phyloP scores from a whole-genome alignment of 2,113 vertebrate species.

The Penelope pileata region DNA sequence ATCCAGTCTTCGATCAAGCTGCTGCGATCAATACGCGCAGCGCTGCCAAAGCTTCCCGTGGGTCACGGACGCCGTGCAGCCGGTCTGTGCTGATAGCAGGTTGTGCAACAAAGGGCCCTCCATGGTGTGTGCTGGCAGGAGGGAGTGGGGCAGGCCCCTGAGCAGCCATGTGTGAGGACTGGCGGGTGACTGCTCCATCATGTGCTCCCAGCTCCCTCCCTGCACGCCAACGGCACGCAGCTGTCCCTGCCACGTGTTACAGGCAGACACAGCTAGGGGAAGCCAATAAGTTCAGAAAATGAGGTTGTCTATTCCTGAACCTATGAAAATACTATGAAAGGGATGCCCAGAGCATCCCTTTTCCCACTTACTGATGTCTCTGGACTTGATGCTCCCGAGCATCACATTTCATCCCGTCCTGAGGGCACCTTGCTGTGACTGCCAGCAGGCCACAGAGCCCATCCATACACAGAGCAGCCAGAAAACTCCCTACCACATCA shows the following conservation, averaged over 20 bases:
- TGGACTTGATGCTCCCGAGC: background rate
- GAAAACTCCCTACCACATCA: background rate
- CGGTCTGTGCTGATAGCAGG: conserved; percentile 14
- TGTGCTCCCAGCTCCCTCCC: background rate
- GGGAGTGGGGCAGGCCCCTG: conserved; percentile 14
- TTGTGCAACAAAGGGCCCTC: conserved; percentile 24
- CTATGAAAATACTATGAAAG: background rate
- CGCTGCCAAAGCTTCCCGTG: conserved; percentile 8
- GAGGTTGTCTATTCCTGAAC: background rate
- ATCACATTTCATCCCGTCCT: background rate
- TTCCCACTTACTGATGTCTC: background rate
- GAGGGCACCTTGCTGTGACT: background rate
- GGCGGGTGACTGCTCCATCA: background rate
- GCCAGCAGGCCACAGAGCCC: background rate
- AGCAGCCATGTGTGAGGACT: background rate
- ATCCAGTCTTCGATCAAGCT: background rate
- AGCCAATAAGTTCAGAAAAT: background rate
- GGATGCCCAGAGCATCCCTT: background rate
- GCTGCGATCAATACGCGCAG: conserved; percentile 4
- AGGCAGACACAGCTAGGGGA: background rate
- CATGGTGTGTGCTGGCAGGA: background rate
- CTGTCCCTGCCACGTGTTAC: background rate
- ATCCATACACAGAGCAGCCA: accelerated
- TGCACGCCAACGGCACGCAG: background rate
- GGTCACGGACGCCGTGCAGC: conserved; percentile 3